These are phyloP conservation scores for Chelonoidis abingdonii DNA, from an alignment of 2,113 vertebrate species.

Conservation along the genomic window DNA sequence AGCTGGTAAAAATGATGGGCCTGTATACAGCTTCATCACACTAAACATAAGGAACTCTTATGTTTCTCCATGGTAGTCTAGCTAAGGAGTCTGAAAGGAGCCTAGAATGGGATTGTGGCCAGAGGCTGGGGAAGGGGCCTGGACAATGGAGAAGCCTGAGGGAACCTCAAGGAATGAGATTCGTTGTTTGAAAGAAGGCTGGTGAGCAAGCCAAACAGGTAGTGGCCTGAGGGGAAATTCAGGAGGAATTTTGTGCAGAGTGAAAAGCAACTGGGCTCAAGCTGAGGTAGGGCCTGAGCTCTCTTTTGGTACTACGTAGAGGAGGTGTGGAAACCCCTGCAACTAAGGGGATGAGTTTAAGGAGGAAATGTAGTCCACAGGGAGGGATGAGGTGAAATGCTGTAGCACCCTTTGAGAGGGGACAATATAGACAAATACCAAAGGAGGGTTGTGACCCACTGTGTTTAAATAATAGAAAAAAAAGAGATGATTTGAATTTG, in stretches of 20 bases:
- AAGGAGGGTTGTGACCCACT: neutral
- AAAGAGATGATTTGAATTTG: neutral
- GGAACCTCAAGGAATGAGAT: neutral
- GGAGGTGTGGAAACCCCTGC: neutral
- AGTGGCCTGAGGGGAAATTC: neutral
- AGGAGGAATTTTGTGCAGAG: neutral
- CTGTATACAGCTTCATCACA: neutral
- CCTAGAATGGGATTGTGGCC: neutral
- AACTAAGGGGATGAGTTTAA: neutral
- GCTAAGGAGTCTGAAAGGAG: neutral
- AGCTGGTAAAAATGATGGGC: too few relatives aligned
- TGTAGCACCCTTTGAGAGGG: neutral
- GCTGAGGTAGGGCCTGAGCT: neutral
- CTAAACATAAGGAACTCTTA: neutral
- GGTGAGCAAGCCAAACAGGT: neutral
- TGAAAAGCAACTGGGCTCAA: neutral
- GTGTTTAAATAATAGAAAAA: neutral
- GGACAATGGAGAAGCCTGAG: neutral
- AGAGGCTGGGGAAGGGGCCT: neutral
- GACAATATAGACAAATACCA: neutral
- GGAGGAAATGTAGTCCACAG: neutral
- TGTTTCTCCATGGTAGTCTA: neutral
- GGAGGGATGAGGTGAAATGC: neutral
- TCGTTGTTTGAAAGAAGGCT: neutral
- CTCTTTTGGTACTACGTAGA: fast-evolving